Evolutionary conservation across 2,888 invertebrate species (phyloP), one percentile per base, ranked within the genome.

Genomic region (Oithona nana): DNA sequence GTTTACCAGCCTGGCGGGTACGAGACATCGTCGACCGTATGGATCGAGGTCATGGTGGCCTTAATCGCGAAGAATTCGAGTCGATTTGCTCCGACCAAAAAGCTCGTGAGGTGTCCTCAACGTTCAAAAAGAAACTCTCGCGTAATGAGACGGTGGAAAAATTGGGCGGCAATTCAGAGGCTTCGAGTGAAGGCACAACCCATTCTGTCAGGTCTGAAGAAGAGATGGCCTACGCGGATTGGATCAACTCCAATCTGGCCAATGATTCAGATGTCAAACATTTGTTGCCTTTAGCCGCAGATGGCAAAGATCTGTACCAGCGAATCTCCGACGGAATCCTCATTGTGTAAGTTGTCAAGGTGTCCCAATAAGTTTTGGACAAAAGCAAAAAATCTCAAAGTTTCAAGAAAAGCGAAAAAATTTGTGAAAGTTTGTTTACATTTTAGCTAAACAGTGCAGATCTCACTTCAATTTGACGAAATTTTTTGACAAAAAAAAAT

Each of bases 161-260:
- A 11, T 39, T 39, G 39, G 39, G 39, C 16, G 39, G 39, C 6
- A 39, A 11, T 6, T 39, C 39, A 39, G 39, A 39, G 39, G 39
- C 39, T 16, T 39, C 39, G 39, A 39, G 39, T 39, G 39, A 39
- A 16, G 92, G 92, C 70, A 93, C 93, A 63, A 92, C 92, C 57
- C 98, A 98, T 75, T 93, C 94, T 1, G 94, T 98, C 1, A 80
- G 90, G 1, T 77, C 86, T 28, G 90, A 93, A 73, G 97, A 98
- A 73, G 93, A 94, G 74, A 80, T 93, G 71, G 97, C 97, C 48
- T 98, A 97, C 77, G 89, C 95, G 61, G 92, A 95, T 68, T 98
- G 97, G 97, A 93, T 98, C 68, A 98, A 97, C 76, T 86, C 87
- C 67, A 90, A 92, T 76, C 76, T 98, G 68, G 81, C 82, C 22